Percentiles rank a stretch among this genome's conserved stretches.
Evolutionary conservation across 2,888 invertebrate species (phyloP).

Genomic region (Drosophila glabriapex): DNA sequence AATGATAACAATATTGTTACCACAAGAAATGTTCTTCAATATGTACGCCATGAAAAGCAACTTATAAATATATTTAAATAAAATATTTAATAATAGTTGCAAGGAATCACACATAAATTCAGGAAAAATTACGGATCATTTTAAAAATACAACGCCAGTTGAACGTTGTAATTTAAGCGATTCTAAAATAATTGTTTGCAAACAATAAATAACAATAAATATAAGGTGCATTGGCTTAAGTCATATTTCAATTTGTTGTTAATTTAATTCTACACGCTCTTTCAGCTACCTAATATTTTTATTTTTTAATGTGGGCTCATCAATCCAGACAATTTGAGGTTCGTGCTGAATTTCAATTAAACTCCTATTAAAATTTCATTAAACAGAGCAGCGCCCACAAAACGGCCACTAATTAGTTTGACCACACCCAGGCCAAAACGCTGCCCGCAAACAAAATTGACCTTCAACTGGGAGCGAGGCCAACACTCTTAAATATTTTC

Average conservation of each 20-base stretch:
- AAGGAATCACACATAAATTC: neutral
- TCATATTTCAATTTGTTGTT: neutral
- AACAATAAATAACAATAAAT: neutral
- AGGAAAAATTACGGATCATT: neutral
- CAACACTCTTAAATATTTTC: constrained; percentile 41
- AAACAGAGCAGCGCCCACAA: constrained; percentile 67
- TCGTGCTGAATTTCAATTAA: constrained; percentile 65
- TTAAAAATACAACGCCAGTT: neutral
- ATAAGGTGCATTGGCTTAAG: neutral
- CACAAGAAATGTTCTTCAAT: neutral
- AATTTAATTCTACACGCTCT: neutral
- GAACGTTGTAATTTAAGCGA: neutral
- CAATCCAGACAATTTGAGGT: constrained; percentile 8
- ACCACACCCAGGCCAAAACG: constrained; percentile 35
- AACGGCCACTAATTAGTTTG: constrained; percentile 74
- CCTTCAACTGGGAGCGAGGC: constrained; percentile 52
- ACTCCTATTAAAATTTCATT: constrained; percentile 73
- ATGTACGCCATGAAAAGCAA: neutral
- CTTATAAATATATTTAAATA: neutral
- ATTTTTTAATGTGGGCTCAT: neutral
- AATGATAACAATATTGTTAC: neutral
- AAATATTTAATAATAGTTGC: neutral
- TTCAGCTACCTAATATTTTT: neutral
- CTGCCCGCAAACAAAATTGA: constrained; percentile 39
- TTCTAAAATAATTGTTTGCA: neutral